Evolutionary conservation across 2,797 vertebrate genomes (phyloP).

Genomic region (Sardinella longiceps): DNA sequence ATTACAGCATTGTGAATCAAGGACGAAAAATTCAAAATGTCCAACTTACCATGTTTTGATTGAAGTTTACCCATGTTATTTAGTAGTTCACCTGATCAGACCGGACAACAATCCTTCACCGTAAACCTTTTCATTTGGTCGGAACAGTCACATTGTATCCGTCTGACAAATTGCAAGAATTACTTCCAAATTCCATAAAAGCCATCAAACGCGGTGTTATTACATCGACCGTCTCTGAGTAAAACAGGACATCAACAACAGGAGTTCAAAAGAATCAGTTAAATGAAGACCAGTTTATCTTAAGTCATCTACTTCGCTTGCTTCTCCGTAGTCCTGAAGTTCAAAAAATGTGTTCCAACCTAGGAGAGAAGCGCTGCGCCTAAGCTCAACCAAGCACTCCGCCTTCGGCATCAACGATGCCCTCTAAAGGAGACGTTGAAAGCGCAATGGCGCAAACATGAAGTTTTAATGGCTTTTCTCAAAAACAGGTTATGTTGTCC

Average conservation of each 20-base stretch:
- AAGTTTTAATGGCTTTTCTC: not conserved
- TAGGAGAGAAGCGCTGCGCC: constrained; percentile 10
- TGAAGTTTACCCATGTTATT: constrained; percentile 81
- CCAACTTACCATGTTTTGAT: constrained; percentile 80
- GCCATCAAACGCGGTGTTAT: constrained; percentile 23
- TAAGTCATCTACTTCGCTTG: constrained; percentile 14
- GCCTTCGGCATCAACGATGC: constrained; percentile 48
- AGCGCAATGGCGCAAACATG: constrained; percentile 14
- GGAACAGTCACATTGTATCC: constrained; percentile 72
- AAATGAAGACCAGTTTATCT: not conserved
- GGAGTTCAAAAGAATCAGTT: not conserved
- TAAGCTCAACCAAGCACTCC: constrained; percentile 8
- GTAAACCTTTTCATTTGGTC: constrained; percentile 55
- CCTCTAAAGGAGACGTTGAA: constrained; percentile 51
- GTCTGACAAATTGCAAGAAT: constrained; percentile 46
- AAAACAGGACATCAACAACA: not conserved
- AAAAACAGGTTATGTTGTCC: not conserved
- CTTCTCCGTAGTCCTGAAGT: constrained; percentile 11
- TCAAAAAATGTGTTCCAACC: constrained; percentile 22
- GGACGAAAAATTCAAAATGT: not conserved
- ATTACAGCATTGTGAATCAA: not conserved
- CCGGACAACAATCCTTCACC: constrained; percentile 60
- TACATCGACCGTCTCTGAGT: not conserved
- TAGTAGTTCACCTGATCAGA: constrained; percentile 57
- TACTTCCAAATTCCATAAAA: constrained; percentile 65